Percentiles rank a stretch among this genome's conserved stretches.
Conservation (phyloP, 2,113 vertebrate species). For the Sinocyclocheilus grahami region DNA sequence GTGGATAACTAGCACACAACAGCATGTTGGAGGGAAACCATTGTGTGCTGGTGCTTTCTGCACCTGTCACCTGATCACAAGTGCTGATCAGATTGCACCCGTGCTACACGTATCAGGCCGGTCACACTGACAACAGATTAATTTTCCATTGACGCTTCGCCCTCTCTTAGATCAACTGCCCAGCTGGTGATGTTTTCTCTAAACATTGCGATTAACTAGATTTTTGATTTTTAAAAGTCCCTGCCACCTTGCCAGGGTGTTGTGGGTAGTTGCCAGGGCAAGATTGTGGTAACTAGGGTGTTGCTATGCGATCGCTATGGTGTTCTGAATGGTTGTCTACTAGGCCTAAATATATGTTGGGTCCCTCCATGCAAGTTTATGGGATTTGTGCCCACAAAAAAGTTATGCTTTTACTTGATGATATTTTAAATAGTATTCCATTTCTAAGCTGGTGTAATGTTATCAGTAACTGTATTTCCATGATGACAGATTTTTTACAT, state of each 20-base stretch:
- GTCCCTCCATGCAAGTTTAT: not conserved
- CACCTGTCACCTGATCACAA: conserved; percentile 33
- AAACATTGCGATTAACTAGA: not conserved
- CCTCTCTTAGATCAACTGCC: not conserved
- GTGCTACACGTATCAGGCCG: not conserved
- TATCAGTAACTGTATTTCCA: not conserved
- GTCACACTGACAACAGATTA: conserved; percentile 16
- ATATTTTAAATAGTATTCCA: not conserved
- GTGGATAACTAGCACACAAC: not conserved
- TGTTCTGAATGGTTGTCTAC: not conserved
- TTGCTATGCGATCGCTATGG: not conserved
- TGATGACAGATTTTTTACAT: not conserved
- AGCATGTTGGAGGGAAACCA: not conserved
- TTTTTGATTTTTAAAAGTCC: not conserved
- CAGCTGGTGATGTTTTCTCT: not conserved
- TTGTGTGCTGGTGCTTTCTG: conserved; percentile 1
- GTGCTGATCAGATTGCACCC: conserved; percentile 19
- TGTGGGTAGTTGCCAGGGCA: not conserved
- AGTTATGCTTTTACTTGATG: not conserved
- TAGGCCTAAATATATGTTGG: not conserved
- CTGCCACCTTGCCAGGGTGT: not conserved
- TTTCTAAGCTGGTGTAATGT: not conserved
- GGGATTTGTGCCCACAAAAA: not conserved
- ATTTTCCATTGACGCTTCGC: conserved; percentile 11
- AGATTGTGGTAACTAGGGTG: too few species aligned